phyloP scores from a whole-genome alignment of 2,797 vertebrate species.

The Hybognathus amarus region DNA sequence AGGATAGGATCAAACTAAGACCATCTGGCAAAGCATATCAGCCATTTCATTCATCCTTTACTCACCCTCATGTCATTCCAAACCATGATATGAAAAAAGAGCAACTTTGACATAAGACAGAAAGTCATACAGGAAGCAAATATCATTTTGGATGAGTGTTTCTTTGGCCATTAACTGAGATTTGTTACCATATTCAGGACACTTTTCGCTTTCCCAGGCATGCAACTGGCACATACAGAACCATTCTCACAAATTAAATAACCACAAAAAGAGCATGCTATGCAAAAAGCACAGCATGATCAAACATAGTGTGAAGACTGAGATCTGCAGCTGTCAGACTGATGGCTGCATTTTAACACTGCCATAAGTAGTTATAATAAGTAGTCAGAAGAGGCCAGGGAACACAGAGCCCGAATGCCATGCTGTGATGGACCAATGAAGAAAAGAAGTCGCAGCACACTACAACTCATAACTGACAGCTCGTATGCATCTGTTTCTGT shows the following conservation, averaged over 20 bases:
- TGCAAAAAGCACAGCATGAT: not conserved
- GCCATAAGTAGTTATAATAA: conserved; percentile 22
- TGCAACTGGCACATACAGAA: not conserved
- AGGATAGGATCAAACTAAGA: not conserved
- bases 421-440: not conserved
- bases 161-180: not conserved
- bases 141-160: not conserved
- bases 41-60: not conserved
- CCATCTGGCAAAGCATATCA: not conserved
- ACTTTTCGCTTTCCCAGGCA: not conserved
- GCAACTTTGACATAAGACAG: not conserved
- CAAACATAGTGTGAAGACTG: not conserved
- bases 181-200: not conserved
- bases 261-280: not conserved
- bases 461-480: not conserved
- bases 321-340: conserved; percentile 15
- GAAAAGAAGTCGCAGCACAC: not conserved
- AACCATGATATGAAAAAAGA: not conserved
- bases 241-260: not conserved
- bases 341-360: conserved; percentile 37
- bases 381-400: not conserved
- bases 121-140: not conserved
- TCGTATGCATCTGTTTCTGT: not conserved
- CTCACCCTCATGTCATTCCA: not conserved
- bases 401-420: not conserved